Evolutionary conservation across 2,113 vertebrate species (phyloP).

Genomic region (Takifugu flavidus): DNA sequence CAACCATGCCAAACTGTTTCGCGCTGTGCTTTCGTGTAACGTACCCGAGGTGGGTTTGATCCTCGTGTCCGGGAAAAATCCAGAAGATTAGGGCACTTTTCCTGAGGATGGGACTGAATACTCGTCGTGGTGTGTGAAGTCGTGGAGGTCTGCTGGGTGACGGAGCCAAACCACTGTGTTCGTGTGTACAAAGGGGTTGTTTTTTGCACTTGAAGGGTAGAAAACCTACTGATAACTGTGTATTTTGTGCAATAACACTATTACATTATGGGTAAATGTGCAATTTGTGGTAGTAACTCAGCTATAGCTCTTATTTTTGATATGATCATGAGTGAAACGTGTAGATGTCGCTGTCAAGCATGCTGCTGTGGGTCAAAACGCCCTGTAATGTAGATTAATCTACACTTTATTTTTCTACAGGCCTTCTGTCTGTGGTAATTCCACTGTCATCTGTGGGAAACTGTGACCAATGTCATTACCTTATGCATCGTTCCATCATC

Average conservation of each 20-base stretch:
- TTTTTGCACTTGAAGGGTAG: conserved; percentile 34
- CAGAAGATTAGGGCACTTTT: conserved; percentile 44
- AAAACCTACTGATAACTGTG: conserved; percentile 4
- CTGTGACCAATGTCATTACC: neutral
- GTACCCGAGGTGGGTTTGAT: conserved; percentile 8
- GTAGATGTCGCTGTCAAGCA: conserved; percentile 9
- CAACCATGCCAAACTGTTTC: no score
- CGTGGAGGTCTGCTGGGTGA: conserved; percentile 1
- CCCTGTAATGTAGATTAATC: neutral
- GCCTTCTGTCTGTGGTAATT: conserved; percentile 2
- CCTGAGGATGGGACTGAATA: conserved; percentile 2
- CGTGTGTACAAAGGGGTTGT: conserved; percentile 6
- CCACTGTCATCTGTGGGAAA: neutral
- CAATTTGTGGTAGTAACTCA: conserved; percentile 30
- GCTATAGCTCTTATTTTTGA: conserved; percentile 40
- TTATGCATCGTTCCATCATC: conserved; percentile 16
- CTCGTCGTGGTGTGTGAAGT: neutral
- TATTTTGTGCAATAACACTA: conserved; percentile 34
- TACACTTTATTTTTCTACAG: neutral
- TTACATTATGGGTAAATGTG: conserved; percentile 36
- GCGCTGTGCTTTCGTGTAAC: neutral
- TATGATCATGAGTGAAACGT: conserved; percentile 7
- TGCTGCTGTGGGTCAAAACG: conserved; percentile 15
- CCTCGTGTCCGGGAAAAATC: conserved; percentile 22
- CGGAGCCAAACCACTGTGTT: conserved; percentile 54